Evolutionary conservation across 2,888 invertebrate species (phyloP).

Genomic region (Galeopsomyia nigrocyanea): DNA sequence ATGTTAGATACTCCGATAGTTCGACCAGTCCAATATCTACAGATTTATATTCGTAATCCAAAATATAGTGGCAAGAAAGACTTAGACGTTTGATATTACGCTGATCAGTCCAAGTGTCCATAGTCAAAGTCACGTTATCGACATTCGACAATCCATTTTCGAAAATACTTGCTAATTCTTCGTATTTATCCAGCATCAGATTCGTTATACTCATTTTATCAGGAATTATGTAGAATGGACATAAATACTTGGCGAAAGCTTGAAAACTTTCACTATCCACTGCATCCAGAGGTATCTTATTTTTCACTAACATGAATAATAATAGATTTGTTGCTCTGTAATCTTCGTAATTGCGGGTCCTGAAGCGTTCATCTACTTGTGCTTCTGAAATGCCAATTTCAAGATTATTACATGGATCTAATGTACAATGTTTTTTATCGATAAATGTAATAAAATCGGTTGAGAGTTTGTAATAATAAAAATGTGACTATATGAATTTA

Average conservation of each 20-base stretch:
- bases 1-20: conserved; percentile 42
- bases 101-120: conserved; percentile 48
- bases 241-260: conserved; percentile 21
- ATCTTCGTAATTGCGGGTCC: too few relatives aligned
- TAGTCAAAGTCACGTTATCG: conserved; percentile 40
- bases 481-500: too few relatives aligned
- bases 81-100: conserved; percentile 30
- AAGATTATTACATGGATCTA: too few relatives aligned
- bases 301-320: conserved; percentile 33
- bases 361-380: too few relatives aligned
- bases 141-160: conserved; percentile 38
- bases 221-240: conserved; percentile 43
- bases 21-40: conserved; percentile 37
- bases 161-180: conserved; percentile 21
- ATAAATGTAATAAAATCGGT: too few relatives aligned
- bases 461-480: too few relatives aligned
- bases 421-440: too few relatives aligned
- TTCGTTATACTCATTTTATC: conserved; percentile 34
- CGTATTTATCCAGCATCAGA: conserved; percentile 38
- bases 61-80: conserved; percentile 39
- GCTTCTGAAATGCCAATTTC: too few relatives aligned
- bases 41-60: conserved; percentile 31
- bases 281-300: conserved; percentile 22
- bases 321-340: too few relatives aligned
- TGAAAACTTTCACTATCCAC: conserved; percentile 43